Evolutionary conservation across 2,113 vertebrate species (phyloP).

Genomic region (Cyprinus carpio): DNA sequence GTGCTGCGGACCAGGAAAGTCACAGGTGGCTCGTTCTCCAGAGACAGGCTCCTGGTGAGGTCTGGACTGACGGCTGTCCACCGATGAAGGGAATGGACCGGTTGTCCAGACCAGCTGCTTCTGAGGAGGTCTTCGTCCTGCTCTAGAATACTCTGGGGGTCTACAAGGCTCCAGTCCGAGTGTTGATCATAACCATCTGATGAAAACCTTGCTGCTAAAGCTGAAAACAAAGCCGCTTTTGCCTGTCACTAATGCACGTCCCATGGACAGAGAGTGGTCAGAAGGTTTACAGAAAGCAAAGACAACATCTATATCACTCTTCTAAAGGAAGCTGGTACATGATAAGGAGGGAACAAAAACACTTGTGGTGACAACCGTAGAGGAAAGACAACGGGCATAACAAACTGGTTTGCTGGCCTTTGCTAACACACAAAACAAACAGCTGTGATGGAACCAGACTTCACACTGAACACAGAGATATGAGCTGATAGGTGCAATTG

Average conservation of each 20-base stretch:
- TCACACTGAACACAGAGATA: constrained; percentile 13
- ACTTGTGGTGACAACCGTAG: background rate
- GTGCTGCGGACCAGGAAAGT: constrained; percentile 65
- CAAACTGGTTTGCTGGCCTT: constrained; percentile 48
- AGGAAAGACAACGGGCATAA: constrained; percentile 18
- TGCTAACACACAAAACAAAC: background rate
- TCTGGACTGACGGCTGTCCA: constrained; percentile 64
- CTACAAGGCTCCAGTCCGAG: constrained; percentile 24
- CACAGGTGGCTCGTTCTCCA: constrained; percentile 49
- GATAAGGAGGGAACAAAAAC: background rate
- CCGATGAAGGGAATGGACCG: constrained; percentile 18
- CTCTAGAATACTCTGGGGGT: constrained; percentile 34
- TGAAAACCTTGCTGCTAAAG: constrained; percentile 37
- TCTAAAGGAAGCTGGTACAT: background rate
- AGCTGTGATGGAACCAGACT: background rate
- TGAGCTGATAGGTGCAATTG: constrained; percentile 4
- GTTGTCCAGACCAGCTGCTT: constrained; percentile 36
- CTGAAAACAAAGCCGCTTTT: constrained; percentile 41
- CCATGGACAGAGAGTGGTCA: constrained; percentile 1
- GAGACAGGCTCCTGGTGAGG: constrained; percentile 61
- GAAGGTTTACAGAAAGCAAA: constrained; percentile 2
- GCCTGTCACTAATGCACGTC: constrained; percentile 15
- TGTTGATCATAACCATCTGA: constrained; percentile 28
- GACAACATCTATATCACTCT: background rate
- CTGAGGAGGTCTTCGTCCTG: constrained; percentile 44